These are phyloP conservation scores for Euproctis similis DNA, from an alignment of 2,888 invertebrate species.

Conservation along the genomic window DNA sequence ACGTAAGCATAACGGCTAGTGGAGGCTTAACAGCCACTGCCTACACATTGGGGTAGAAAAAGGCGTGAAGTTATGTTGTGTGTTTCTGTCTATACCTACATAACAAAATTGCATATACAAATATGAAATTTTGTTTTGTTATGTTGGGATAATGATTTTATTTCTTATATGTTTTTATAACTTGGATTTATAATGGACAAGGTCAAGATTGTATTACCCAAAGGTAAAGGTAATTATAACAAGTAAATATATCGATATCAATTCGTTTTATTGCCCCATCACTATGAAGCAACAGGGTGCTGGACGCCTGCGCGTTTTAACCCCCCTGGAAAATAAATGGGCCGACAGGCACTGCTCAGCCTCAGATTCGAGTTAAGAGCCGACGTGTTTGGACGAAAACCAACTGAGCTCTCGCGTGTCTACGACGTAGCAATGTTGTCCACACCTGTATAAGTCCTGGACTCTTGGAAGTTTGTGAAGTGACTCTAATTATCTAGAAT, in stretches of 20 bases:
- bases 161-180: too few species aligned
- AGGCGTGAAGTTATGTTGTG: too few species aligned
- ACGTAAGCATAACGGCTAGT: too few species aligned
- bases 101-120: too few species aligned
- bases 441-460: conserved; percentile 26
- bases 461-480: conserved; percentile 34
- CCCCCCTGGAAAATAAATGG: conserved; percentile 50
- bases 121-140: too few species aligned
- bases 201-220: neutral
- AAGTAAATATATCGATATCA: conserved; percentile 29
- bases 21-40: too few species aligned
- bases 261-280: conserved; percentile 17
- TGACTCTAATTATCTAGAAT: conserved; percentile 29
- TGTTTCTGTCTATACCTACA: too few species aligned
- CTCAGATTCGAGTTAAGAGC: conserved; percentile 53
- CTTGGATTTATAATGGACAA: neutral
- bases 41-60: too few species aligned
- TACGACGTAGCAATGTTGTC: conserved; percentile 42
- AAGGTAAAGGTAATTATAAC: neutral
- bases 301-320: conserved; percentile 70
- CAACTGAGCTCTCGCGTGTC: conserved; percentile 25
- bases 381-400: conserved; percentile 36
- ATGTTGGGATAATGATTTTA: too few species aligned
- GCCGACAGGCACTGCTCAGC: conserved; percentile 37
- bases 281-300: conserved; percentile 72